Evolutionary conservation across 2,797 vertebrate species (phyloP).

Genomic region (Anomalospiza imberbis): DNA sequence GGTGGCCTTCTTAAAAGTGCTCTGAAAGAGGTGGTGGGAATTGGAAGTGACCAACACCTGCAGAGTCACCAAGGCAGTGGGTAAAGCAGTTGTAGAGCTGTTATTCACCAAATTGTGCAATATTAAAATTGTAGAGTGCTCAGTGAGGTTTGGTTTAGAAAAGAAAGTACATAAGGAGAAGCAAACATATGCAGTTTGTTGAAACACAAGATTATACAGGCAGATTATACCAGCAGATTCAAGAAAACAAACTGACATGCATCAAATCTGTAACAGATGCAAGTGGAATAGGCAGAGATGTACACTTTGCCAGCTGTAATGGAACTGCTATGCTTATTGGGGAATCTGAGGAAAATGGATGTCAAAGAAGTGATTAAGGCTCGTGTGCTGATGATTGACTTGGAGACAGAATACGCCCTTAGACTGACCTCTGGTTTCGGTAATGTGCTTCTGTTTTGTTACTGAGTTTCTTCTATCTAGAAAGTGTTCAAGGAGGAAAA

Average conservation of each 20-base stretch:
- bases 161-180: background rate
- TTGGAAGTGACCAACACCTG: background rate
- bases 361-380: background rate
- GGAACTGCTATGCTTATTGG: background rate
- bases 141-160: background rate
- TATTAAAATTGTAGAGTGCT: background rate
- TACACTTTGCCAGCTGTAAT: background rate
- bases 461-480: background rate
- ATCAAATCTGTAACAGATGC: background rate
- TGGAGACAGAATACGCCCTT: fast-evolving
- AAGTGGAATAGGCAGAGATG: background rate
- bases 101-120: background rate
- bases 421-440: background rate
- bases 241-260: background rate
- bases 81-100: background rate
- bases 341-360: background rate
- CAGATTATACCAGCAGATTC: background rate
- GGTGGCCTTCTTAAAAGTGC: background rate
- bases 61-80: background rate
- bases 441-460: background rate
- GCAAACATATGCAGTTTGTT: fast-evolving
- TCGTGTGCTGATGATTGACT: background rate
- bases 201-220: background rate
- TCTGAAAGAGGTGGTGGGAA: background rate
- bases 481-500: background rate